Percentiles rank a stretch among this genome's conserved stretches.
phyloP scores from a whole-genome alignment of 2,797 vertebrate species.

The Gymnodraco acuticeps region DNA sequence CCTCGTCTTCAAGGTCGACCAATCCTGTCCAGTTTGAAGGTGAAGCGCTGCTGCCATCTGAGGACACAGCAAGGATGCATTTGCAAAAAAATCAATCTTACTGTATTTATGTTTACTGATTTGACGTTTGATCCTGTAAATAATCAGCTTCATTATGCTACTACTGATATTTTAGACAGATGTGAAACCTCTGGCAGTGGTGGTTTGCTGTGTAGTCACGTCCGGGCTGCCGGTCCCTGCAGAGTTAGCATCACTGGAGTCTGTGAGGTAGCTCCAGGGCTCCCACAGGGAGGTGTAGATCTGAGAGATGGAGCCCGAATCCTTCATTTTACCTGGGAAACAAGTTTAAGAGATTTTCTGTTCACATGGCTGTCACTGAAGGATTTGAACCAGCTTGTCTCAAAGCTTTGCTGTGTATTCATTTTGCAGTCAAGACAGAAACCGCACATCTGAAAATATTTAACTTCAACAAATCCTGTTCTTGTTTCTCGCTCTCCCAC shows the following conservation, averaged over 20 bases:
- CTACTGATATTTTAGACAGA: conserved; percentile 31
- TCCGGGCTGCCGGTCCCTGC: conserved; percentile 50
- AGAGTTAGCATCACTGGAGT: conserved; percentile 56
- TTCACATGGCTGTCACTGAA: not conserved
- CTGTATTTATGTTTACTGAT: not conserved
- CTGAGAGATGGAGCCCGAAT: conserved; percentile 68
- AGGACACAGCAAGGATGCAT: conserved; percentile 24
- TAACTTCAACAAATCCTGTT: conserved; percentile 28
- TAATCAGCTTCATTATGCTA: conserved; percentile 11
- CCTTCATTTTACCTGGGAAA: conserved; percentile 72
- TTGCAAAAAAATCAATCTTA: not conserved
- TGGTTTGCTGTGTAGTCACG: conserved; percentile 54
- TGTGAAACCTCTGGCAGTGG: conserved; percentile 64
- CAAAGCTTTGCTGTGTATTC: conserved; percentile 17
- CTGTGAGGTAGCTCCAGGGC: conserved; percentile 82
- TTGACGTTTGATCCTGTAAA: not conserved
- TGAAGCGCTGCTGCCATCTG: conserved; percentile 29
- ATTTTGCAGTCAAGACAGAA: conserved; percentile 21
- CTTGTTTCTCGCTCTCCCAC: conserved; percentile 16
- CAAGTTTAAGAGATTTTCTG: conserved; percentile 29
- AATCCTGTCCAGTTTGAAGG: conserved; percentile 82
- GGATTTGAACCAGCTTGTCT: conserved; percentile 3
- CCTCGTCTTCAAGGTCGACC: conserved; percentile 79
- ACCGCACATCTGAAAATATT: conserved; percentile 31
- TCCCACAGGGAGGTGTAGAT: conserved; percentile 83